phyloP scores from a whole-genome alignment of 2,113 vertebrate genomes.

The Oplegnathus fasciatus region DNA sequence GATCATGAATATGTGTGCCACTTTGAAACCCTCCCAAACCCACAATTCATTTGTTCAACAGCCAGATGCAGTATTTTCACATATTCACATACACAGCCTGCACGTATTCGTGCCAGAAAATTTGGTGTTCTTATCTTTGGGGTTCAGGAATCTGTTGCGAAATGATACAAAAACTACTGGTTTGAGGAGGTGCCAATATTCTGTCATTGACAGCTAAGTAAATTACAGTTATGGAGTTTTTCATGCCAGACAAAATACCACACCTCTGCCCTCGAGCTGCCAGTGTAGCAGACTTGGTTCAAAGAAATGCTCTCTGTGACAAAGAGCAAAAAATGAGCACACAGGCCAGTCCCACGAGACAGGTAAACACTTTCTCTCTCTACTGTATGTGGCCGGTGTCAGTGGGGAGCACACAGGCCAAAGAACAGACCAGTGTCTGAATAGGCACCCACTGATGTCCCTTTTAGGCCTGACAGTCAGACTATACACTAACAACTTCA shows the following conservation, averaged over 20 bases:
- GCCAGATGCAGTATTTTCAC: neutral
- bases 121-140: neutral
- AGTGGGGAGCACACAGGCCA: neutral
- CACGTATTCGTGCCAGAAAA: neutral
- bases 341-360: neutral
- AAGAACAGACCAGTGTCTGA: neutral
- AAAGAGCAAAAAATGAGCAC: neutral
- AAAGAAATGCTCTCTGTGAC: neutral
- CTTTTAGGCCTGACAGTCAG: neutral
- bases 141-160: constrained; percentile 14
- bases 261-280: neutral
- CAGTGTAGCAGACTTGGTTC: neutral
- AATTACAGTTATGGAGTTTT: neutral
- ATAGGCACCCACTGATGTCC: neutral
- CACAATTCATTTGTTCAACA: neutral
- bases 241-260: neutral
- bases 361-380: neutral
- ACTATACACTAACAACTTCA: neutral
- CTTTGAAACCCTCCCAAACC: neutral
- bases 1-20: neutral
- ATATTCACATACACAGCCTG: neutral
- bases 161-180: neutral
- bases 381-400: neutral
- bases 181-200: neutral
- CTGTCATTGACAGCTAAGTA: neutral